These are phyloP conservation scores for Steinernema feltiae DNA, from an alignment of 1,140 invertebrate species.

Conservation along the genomic window DNA sequence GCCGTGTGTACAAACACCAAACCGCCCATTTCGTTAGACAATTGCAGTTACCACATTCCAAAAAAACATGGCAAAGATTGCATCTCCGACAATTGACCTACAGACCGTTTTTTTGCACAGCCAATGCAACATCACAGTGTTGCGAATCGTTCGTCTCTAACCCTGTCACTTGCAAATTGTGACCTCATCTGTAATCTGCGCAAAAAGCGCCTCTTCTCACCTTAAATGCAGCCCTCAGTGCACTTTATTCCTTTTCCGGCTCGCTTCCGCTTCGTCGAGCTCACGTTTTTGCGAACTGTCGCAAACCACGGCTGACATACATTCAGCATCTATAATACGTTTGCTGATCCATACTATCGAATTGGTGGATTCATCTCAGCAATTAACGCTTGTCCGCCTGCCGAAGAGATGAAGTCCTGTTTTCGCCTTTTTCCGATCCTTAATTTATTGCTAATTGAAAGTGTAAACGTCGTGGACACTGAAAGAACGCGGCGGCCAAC, in stretches of 20 bases:
- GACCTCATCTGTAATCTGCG: no score
- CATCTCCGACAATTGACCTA: no score
- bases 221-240: not conserved
- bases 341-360: not conserved
- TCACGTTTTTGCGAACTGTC: not conserved
- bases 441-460: not conserved
- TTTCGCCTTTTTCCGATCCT: not conserved
- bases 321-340: not conserved
- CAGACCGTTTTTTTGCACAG: no score
- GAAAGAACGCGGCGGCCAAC: not conserved
- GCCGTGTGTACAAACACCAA: no score
- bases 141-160: no score
- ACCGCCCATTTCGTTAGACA: no score
- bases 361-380: not conserved
- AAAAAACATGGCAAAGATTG: no score
- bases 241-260: not conserved
- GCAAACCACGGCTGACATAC: not conserved
- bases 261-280: not conserved
- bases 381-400: not conserved
- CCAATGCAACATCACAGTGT: no score
- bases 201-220: not conserved
- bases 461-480: conserved; percentile 4
- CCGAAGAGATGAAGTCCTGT: not conserved
- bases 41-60: no score
- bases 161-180: not conserved